Evolutionary conservation across 2,797 vertebrate genomes (phyloP).

Genomic region (Fistularia commersonii): DNA sequence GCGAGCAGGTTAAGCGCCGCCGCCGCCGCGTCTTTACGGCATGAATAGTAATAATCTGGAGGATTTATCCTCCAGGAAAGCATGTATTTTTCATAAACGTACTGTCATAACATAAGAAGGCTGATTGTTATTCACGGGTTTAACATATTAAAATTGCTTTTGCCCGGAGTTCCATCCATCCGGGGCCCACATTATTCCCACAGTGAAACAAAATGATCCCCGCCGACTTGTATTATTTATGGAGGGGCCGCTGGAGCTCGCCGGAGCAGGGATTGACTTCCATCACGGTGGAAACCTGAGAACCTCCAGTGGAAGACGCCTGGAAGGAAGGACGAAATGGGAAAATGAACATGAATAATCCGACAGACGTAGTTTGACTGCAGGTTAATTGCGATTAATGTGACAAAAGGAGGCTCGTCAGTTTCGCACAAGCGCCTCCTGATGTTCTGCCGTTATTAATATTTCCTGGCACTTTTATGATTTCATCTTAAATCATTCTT

Average conservation of each 20-base stretch:
- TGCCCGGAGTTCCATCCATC: constrained; percentile 33
- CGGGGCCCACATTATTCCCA: constrained; percentile 33
- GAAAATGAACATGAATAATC: constrained; percentile 31
- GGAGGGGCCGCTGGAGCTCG: constrained; percentile 22
- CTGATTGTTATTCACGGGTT: constrained; percentile 57
- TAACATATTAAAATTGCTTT: constrained; percentile 44
- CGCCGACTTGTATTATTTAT: constrained; percentile 37
- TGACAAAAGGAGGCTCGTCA: too few species aligned
- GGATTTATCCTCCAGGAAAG: constrained; percentile 58
- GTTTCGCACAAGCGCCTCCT: too few species aligned
- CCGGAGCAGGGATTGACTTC: constrained; percentile 30
- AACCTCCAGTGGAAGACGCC: constrained; percentile 8
- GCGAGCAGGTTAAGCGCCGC: too few species aligned
- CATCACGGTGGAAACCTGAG: constrained; percentile 36
- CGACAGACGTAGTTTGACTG: constrained; percentile 22
- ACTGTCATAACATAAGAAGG: constrained; percentile 47
- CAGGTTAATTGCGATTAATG: too few species aligned
- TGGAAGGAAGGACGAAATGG: constrained; percentile 26
- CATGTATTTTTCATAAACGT: constrained; percentile 55
- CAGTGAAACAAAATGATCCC: constrained; percentile 40
- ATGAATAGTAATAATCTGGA: constrained; percentile 55
- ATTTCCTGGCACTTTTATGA: too few species aligned
- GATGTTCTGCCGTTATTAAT: too few species aligned
- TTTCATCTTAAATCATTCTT: too few species aligned
- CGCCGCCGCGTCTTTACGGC: constrained; percentile 28